Conservation (phyloP, 1,140 invertebrate species). For the Pentalonia nigronervosa region DNA sequence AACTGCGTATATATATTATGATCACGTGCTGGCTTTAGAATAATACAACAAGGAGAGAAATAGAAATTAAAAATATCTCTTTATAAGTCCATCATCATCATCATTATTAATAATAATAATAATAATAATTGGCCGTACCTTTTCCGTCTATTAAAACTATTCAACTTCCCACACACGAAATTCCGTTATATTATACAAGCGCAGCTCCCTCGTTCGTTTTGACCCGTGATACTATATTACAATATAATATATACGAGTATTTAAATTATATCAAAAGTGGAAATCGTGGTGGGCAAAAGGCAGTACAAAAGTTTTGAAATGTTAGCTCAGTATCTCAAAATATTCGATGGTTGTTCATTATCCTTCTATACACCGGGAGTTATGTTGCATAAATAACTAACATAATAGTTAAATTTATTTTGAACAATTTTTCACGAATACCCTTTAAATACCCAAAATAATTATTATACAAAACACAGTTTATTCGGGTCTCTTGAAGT, state of each 20-base stretch:
- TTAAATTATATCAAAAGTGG: not conserved
- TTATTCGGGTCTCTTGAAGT: no score
- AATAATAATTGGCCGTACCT: not conserved
- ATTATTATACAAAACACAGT: not conserved
- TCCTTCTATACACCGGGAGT: not conserved
- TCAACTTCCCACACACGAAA: not conserved
- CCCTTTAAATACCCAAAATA: not conserved
- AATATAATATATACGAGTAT: not conserved
- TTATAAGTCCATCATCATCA: no score
- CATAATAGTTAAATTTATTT: not conserved
- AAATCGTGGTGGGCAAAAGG: not conserved
- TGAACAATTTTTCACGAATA: not conserved
- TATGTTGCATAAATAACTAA: not conserved
- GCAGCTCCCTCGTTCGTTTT: not conserved
- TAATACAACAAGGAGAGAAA: not conserved
- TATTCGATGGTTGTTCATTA: not conserved
- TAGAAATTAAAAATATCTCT: not conserved
- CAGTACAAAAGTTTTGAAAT: not conserved
- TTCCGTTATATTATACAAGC: not conserved
- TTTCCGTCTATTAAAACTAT: not conserved
- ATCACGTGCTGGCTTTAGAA: no score
- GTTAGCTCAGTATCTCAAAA: not conserved
- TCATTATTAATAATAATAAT: not conserved
- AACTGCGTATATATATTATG: no score
- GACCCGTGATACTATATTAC: not conserved